Evolutionary conservation across 2,113 vertebrate genomes (phyloP).

Genomic region (Pomatostomus ruficeps): DNA sequence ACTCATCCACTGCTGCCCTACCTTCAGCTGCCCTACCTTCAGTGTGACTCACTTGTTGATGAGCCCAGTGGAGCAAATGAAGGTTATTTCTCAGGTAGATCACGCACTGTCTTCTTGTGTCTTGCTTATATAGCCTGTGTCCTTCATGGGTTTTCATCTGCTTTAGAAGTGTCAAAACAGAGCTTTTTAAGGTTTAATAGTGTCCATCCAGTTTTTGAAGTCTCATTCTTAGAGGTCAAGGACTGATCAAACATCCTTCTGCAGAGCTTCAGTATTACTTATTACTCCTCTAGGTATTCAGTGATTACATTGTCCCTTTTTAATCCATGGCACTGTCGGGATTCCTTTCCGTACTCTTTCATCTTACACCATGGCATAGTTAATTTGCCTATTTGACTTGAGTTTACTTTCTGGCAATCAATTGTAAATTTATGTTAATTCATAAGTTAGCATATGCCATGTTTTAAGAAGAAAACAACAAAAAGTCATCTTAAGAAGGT

Average conservation of each 20-base stretch:
- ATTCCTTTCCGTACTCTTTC: background rate
- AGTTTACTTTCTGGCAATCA: background rate
- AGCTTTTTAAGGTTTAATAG: background rate
- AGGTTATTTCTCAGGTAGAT: background rate
- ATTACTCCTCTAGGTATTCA: background rate
- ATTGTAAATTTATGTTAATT: background rate
- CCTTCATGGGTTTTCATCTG: background rate
- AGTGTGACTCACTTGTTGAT: background rate
- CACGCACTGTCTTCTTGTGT: accelerated
- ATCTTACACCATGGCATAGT: background rate
- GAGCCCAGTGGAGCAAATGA: background rate
- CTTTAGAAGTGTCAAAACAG: background rate
- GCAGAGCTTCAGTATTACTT: background rate
- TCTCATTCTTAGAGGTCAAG: background rate
- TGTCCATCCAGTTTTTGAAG: background rate
- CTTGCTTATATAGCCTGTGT: background rate
- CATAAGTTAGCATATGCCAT: background rate
- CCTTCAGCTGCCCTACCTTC: background rate
- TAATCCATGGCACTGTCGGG: background rate
- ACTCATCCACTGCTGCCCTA: background rate
- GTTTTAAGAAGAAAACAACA: background rate
- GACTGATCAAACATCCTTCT: background rate
- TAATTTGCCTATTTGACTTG: background rate
- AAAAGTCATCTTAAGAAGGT: background rate
- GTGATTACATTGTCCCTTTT: background rate